Evolutionary conservation across 2,797 vertebrate genomes (phyloP).

Genomic region (Peromyscus melanophrys): DNA sequence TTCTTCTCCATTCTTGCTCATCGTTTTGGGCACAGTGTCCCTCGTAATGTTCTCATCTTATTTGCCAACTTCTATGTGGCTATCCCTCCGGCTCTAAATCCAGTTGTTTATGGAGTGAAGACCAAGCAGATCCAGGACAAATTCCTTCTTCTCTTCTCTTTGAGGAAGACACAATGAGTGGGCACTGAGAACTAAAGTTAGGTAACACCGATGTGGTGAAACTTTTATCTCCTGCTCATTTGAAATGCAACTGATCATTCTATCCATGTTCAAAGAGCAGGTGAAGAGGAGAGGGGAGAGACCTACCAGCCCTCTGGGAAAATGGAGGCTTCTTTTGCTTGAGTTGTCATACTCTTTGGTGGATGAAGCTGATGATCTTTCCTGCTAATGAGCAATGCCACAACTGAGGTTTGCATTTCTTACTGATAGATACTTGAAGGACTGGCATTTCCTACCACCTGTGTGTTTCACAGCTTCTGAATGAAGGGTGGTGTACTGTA

Average conservation of each 20-base stretch:
- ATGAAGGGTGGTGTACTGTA: neutral
- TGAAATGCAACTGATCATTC: neutral
- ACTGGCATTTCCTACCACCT: neutral
- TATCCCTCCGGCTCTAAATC: constrained; percentile 78
- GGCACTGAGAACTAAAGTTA: neutral
- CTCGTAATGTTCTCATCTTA: constrained; percentile 73
- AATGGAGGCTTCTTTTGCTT: neutral
- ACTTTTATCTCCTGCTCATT: neutral
- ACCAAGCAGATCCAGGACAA: constrained; percentile 79
- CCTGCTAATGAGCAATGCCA: neutral
- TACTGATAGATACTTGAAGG: neutral
- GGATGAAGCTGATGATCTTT: neutral
- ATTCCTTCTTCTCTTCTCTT: constrained; percentile 67
- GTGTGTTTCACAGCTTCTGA: neutral
- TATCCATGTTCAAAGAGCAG: neutral
- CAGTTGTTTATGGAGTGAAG: constrained; percentile 64
- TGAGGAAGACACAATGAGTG: constrained; percentile 12
- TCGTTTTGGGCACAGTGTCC: constrained; percentile 78
- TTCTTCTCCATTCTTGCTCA: constrained; percentile 80
- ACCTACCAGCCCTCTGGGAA: neutral
- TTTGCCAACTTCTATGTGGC: constrained; percentile 81
- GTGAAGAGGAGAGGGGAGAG: neutral
- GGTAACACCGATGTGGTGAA: neutral
- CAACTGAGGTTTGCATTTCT: neutral
- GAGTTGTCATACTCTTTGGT: neutral